Evolutionary conservation across 2,888 invertebrate genomes (phyloP).

Genomic region (Nycteola revayana): DNA sequence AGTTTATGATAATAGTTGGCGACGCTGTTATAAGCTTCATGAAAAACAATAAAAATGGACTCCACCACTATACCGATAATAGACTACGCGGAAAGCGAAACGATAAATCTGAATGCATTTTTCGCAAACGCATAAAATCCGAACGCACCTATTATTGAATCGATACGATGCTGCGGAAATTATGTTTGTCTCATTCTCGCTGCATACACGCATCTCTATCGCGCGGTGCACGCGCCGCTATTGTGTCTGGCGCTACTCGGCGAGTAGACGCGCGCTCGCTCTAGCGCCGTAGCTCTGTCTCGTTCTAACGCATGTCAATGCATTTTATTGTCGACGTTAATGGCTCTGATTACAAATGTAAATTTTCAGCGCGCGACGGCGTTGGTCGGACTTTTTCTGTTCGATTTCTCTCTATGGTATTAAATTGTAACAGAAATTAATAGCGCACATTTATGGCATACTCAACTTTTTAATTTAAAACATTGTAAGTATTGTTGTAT

Average conservation of each 20-base stretch:
- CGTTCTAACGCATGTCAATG: conserved; percentile 69
- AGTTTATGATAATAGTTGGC: conserved; percentile 8
- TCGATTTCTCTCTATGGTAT: conserved; percentile 72
- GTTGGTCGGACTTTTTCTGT: conserved; percentile 70
- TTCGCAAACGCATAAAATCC: conserved; percentile 78
- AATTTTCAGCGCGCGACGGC: conserved; percentile 77
- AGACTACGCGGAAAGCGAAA: conserved; percentile 67
- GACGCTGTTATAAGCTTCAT: conserved; percentile 20
- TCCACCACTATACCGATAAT: conserved; percentile 47
- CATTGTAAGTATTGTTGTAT: conserved; percentile 35
- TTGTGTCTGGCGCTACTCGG: conserved; percentile 72
- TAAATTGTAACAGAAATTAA: conserved; percentile 70
- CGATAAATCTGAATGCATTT: conserved; percentile 74
- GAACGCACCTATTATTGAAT: conserved; percentile 73
- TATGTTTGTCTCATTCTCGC: conserved; percentile 44
- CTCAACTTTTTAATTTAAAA: conserved; percentile 33
- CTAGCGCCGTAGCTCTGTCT: conserved; percentile 55
- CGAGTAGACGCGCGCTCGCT: conserved; percentile 50
- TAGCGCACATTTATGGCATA: conserved; percentile 43
- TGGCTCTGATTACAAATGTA: conserved; percentile 80
- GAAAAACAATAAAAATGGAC: conserved; percentile 30
- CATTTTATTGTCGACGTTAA: conserved; percentile 81
- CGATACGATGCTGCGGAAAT: conserved; percentile 39
- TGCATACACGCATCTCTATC: conserved; percentile 53
- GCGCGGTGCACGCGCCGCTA: conserved; percentile 71